phyloP scores from a whole-genome alignment of 2,797 vertebrate genomes.

The Alectoris magna region DNA sequence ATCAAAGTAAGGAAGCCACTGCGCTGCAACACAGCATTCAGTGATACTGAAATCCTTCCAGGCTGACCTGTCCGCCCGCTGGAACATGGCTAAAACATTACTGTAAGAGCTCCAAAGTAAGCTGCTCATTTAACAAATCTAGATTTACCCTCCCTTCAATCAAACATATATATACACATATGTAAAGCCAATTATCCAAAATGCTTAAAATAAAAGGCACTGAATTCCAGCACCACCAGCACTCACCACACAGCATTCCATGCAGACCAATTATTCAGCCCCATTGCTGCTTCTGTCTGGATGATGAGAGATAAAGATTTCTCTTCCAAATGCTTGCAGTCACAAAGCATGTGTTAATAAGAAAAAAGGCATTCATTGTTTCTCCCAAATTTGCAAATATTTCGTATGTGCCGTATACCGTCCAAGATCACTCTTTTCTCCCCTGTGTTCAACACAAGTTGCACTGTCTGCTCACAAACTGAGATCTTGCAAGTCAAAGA shows the following conservation, averaged over 20 bases:
- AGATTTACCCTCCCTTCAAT: background rate
- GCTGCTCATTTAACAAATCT: background rate
- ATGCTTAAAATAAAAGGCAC: fast-evolving
- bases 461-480: background rate
- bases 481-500: background rate
- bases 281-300: background rate
- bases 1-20: background rate
- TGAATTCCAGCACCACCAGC: background rate
- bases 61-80: background rate
- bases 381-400: background rate
- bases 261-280: background rate
- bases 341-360: background rate
- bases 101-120: background rate
- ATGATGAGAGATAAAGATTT: background rate
- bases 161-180: background rate
- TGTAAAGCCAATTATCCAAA: background rate
- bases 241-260: fast-evolving
- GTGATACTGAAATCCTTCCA: background rate
- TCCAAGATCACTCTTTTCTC: background rate
- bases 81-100: background rate
- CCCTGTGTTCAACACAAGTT: background rate
- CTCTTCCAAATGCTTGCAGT: background rate
- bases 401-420: background rate
- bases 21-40: fast-evolving
- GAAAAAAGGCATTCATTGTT: background rate